phyloP scores from a whole-genome alignment of 2,888 invertebrate genomes.

The Noctua comes region DNA sequence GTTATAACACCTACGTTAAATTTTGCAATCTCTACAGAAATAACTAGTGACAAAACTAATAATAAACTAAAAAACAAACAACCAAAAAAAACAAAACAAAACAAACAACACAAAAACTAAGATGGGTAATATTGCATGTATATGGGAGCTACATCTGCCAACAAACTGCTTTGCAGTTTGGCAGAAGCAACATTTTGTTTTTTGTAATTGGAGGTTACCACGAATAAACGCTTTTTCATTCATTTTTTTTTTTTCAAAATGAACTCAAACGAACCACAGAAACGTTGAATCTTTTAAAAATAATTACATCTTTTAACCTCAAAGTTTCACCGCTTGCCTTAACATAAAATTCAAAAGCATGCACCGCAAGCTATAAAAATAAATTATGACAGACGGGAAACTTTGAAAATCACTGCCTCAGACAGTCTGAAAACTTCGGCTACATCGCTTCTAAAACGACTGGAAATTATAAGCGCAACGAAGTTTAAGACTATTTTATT shows the following conservation, averaged over 20 bases:
- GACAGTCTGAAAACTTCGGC: slow-evolving; percentile 54
- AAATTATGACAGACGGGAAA: slow-evolving; percentile 49
- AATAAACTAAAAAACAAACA: too few species aligned
- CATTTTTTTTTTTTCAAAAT: too few species aligned
- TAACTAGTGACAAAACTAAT: background rate
- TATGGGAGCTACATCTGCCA: too few species aligned
- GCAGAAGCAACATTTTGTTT: too few species aligned
- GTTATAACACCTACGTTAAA: too few species aligned
- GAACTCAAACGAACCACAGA: background rate
- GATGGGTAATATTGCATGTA: too few species aligned
- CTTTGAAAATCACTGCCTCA: slow-evolving; percentile 52
- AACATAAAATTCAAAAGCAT: slow-evolving; percentile 31
- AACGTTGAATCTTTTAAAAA: background rate
- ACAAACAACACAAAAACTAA: too few species aligned
- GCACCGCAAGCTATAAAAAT: slow-evolving; percentile 51
- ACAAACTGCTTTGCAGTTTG: too few species aligned
- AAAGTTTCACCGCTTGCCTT: slow-evolving; percentile 3
- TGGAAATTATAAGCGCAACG: slow-evolving; percentile 28
- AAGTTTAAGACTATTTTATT: slow-evolving; percentile 47
- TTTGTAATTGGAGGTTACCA: too few species aligned
- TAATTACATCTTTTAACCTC: slow-evolving; percentile 22
- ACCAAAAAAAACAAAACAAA: too few species aligned
- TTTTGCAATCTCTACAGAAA: background rate
- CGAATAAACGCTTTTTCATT: too few species aligned
- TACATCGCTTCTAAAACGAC: slow-evolving; percentile 25